Conservation (phyloP, 2,888 invertebrate genomes). For the Netelia fuscicornis region DNA sequence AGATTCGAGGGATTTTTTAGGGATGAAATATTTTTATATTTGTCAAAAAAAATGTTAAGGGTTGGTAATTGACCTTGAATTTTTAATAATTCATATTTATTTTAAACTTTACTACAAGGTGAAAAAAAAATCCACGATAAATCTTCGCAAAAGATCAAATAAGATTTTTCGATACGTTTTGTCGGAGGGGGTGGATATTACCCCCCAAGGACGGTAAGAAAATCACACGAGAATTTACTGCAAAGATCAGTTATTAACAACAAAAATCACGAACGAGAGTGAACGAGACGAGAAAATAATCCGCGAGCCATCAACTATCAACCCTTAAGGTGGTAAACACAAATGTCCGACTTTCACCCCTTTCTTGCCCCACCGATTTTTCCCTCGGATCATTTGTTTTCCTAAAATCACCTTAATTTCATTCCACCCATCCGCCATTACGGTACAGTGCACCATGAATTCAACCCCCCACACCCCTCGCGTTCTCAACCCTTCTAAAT, state of each 20-base stretch:
- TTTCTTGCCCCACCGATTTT: constrained; percentile 27
- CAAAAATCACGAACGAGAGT: constrained; percentile 28
- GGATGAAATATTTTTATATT: too few relatives aligned
- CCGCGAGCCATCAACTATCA: background rate
- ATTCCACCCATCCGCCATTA: constrained; percentile 26
- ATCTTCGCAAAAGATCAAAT: too few relatives aligned
- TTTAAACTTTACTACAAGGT: too few relatives aligned
- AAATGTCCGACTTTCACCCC: constrained; percentile 22
- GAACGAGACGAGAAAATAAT: constrained; percentile 16
- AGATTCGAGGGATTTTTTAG: too few relatives aligned
- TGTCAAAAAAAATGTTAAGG: too few relatives aligned
- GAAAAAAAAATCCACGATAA: too few relatives aligned
- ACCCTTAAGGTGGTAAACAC: constrained; percentile 53
- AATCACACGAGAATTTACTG: constrained; percentile 21
- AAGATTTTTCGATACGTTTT: too few relatives aligned
- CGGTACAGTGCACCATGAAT: constrained; percentile 18
- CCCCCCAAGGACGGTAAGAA: constrained; percentile 18
- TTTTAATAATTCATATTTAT: too few relatives aligned
- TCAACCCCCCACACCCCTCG: background rate
- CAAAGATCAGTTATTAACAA: constrained; percentile 58
- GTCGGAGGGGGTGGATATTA: constrained; percentile 20
- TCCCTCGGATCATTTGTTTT: constrained; percentile 58
- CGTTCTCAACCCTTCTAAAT: constrained; percentile 28
- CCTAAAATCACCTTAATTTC: constrained; percentile 33
- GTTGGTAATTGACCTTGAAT: too few relatives aligned